A percentile compares a stretch with the other conserved stretches of the same genome.
Conservation (phyloP, 1,140 invertebrate genomes). For the Pinna nobilis region DNA sequence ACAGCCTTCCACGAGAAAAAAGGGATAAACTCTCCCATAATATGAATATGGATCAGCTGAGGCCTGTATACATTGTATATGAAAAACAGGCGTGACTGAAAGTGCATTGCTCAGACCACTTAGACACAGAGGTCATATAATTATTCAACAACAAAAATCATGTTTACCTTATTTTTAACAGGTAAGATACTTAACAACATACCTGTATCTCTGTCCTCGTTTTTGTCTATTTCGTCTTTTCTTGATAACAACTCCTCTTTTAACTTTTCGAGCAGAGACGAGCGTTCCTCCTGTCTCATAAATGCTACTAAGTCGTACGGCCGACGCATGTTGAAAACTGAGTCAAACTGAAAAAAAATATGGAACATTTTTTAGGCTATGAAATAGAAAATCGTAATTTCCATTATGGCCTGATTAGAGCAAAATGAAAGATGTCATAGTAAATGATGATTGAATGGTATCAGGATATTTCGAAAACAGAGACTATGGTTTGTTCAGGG, state of each 20-base stretch:
- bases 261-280: slow-evolving; percentile 80
- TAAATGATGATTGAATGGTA: no score
- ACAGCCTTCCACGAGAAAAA: no score
- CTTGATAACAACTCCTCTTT: slow-evolving; percentile 81
- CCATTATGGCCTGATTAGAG: background rate
- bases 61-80: background rate
- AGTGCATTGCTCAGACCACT: no score
- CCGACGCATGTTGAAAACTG: slow-evolving; percentile 85
- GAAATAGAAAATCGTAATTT: background rate
- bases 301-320: slow-evolving; percentile 88
- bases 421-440: background rate
- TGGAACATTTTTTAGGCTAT: background rate
- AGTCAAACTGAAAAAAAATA: slow-evolving; percentile 78
- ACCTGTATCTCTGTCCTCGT: slow-evolving; percentile 79
- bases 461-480: no score
- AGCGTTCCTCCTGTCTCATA: slow-evolving; percentile 86
- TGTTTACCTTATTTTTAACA: no score
- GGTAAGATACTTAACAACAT: background rate
- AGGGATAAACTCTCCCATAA: no score
- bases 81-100: no score
- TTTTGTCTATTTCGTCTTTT: slow-evolving; percentile 81
- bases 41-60: background rate
- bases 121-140: no score
- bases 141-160: no score
- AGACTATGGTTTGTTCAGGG: no score